Base-by-base conservation (phyloP, 2,888 invertebrate genomes). In the Drosophila stalkeri region DNA sequence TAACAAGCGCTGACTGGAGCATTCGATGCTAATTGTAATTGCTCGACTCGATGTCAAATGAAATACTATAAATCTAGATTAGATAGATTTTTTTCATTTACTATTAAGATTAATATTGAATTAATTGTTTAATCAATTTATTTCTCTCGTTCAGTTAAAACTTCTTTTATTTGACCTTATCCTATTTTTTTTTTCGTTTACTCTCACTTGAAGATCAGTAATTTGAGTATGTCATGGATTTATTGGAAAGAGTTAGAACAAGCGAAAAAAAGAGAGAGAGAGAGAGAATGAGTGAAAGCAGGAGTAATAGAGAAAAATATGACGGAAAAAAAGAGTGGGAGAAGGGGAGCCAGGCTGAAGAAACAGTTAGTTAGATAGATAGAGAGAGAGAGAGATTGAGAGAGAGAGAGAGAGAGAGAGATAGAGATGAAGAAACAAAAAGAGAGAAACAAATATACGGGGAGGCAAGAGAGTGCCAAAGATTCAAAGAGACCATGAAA, bases 21-120 rank as follows among this genome's bases (percentile, higher is more conserved):
- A 18, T 14, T 14, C 31, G 31, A 33, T 39, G 54, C 27, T 39
- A 47, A 68, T 33, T 59, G 55, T 8, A 47, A 60, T 33, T 57
- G 41, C 16, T 43, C 37, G 5, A 37, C 14, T 37, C 35, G 35
- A 1, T 12, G 35, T 37, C 37, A 16, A 37, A 37, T 6, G 37
- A 37, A 14, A 35, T 52, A 18, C 11, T 31, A 6, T 33, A 33
- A 11, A 27, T 33, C 33, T 7, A n/a, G n/a, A 27, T 39, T 7
- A n/a, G n/a, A n/a, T n/a, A n/a, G n/a, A n/a, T n/a, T n/a, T n/a
- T n/a, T n/a, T 41, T 1, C 5, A 9, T 12, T n/a, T 11, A 12
- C 20, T 14, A n/a, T 18, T 55, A 2, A n/a, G 41, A 8, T 27
- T 12, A 11, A 31, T 12, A 14, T 7, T 18, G 18, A 18, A 12